These are phyloP conservation scores for Theonella swinhoei DNA, from an alignment of 37 sponge, comb jelly and placozoan species.

Conservation along the genomic window DNA sequence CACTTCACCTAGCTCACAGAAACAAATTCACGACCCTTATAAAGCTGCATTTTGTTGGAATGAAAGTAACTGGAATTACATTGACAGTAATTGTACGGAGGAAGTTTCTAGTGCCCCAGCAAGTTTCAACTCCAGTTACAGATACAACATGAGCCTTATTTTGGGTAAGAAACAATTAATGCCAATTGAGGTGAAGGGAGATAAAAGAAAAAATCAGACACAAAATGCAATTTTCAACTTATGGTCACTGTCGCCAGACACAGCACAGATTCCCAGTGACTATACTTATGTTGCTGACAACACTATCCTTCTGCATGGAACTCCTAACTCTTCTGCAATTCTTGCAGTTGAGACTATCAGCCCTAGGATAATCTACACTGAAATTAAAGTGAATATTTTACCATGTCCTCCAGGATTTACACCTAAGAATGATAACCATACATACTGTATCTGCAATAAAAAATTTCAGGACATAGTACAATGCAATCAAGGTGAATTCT, in stretches of 20 bases:
- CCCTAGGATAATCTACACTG: conserved; percentile 35
- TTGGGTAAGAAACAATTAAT: conserved; percentile 3
- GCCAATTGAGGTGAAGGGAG: not conserved
- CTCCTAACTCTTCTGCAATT: not conserved
- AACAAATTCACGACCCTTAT: not conserved
- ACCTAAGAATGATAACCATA: not conserved
- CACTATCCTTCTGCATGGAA: conserved; percentile 9
- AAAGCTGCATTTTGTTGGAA: conserved; percentile 22
- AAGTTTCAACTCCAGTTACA: not conserved
- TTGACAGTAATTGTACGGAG: not conserved
- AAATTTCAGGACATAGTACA: not conserved
- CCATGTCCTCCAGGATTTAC: conserved; percentile 54
- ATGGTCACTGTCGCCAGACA: not conserved
- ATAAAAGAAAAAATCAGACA: conserved; percentile 2
- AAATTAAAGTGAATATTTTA: conserved; percentile 16
- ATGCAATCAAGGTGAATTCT: not conserved
- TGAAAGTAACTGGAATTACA: conserved; percentile 16
- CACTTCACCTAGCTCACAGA: no score
- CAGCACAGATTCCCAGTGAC: not conserved
- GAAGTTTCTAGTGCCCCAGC: conserved; percentile 13
- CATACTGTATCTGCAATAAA: not conserved
- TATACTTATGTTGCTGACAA: conserved; percentile 16
- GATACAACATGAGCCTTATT: not conserved
- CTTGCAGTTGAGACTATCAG: conserved; percentile 16
- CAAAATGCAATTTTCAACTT: not conserved